Evolutionary conservation across 2,113 vertebrate genomes (phyloP).

Genomic region (Trogon surrucura): DNA sequence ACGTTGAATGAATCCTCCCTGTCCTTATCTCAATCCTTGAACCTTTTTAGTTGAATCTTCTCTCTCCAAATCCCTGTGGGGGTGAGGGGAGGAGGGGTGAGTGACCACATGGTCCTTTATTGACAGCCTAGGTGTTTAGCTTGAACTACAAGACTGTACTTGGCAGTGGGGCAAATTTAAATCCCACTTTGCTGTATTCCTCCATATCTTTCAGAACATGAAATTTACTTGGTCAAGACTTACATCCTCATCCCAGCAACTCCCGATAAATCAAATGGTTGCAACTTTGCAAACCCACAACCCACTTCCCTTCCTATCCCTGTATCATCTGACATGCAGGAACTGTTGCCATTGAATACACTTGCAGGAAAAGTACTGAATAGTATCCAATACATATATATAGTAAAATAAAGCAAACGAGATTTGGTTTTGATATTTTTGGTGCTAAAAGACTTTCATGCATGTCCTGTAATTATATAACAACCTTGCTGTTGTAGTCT

Average conservation of each 20-base stretch:
- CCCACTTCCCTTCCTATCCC: accelerated
- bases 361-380: not conserved
- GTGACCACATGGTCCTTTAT: too few relatives aligned
- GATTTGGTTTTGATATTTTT: not conserved
- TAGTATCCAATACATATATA: accelerated
- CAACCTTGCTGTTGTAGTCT: not conserved
- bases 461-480: not conserved
- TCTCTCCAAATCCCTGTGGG: too few relatives aligned
- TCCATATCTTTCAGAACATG: not conserved
- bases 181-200: not conserved
- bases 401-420: not conserved
- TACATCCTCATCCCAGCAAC: not conserved
- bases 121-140: too few relatives aligned
- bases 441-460: not conserved
- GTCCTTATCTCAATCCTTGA: too few relatives aligned
- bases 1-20: too few relatives aligned
- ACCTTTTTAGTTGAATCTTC: too few relatives aligned
- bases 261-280: not conserved
- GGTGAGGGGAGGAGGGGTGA: too few relatives aligned
- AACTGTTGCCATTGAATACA: not conserved
- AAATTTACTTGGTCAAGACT: not conserved
- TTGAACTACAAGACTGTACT: not conserved
- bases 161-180: not conserved
- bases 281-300: not conserved
- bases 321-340: accelerated